A percentile compares a stretch with the other conserved stretches of the same genome.
Evolutionary conservation across 1,140 invertebrate species (phyloP).

Genomic region (Globodera ellingtonae): DNA sequence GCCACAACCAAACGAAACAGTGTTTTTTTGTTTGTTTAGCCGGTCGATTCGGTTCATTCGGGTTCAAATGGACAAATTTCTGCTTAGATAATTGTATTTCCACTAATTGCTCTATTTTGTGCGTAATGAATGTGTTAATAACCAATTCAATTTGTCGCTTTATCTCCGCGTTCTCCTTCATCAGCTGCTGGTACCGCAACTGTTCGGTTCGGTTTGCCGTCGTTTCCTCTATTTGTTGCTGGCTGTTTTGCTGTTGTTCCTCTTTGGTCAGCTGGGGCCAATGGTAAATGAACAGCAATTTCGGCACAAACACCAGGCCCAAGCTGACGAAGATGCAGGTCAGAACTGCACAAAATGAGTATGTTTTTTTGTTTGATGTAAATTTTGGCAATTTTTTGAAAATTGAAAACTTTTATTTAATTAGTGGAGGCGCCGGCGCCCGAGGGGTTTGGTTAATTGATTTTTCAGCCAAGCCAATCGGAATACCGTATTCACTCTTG

Average conservation of each 20-base stretch:
- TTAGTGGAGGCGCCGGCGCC: too few species aligned
- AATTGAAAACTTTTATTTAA: too few species aligned
- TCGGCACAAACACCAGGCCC: constrained; percentile 68
- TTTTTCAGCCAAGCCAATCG: too few species aligned
- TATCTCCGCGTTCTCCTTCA: constrained; percentile 91
- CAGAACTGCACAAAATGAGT: constrained; percentile 41
- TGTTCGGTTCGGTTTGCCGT: constrained; percentile 72
- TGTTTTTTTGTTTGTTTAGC: not conserved
- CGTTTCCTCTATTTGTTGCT: constrained; percentile 73
- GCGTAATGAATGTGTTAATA: constrained; percentile 45
- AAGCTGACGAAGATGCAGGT: constrained; percentile 70
- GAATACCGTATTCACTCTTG: too few species aligned
- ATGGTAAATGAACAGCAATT: constrained; percentile 57
- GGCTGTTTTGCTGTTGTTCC: constrained; percentile 66
- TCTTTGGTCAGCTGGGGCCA: constrained; percentile 51
- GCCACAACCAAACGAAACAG: too few species aligned
- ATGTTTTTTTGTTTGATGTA: not conserved
- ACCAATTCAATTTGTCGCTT: constrained; percentile 90
- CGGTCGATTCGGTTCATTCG: too few species aligned
- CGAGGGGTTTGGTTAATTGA: too few species aligned
- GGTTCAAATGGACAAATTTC: too few species aligned
- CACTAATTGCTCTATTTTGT: too few species aligned
- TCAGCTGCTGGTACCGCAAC: constrained; percentile 87
- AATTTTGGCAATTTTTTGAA: too few species aligned
- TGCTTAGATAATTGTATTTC: too few species aligned